Evolutionary conservation across 2,888 invertebrate genomes (phyloP), one percentile per base, ranked within the genome.

Genomic region (Pollenia amentaria): DNA sequence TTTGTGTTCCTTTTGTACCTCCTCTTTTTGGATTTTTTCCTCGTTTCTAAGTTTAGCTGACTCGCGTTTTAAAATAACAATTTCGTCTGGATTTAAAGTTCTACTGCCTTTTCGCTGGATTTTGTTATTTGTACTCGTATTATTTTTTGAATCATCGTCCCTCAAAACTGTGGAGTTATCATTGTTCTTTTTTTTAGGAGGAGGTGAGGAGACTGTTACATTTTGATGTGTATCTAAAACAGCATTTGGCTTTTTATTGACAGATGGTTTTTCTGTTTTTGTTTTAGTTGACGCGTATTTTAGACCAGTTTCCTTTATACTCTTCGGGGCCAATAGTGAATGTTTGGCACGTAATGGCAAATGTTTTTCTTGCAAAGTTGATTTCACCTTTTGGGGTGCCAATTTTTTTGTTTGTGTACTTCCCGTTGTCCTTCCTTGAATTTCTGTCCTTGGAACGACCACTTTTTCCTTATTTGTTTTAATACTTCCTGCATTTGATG

Each of bases 191-290:
- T 92, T 91, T 87, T 90, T 90, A 16, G 91, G 88, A 12, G 93
- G 93, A 53, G 93, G 93, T 38, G 93, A 93, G 2, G 90, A 88
- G 10, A 93, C 92, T 0, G 93, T 93, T 21, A 93, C 93, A 89
- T 92, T 93, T 46, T 93, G 93, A 70, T 91, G 91, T n/a, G 91
- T 91, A 84, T 91, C 92, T 89, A 93, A 89, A 44, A 93, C 93
- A 3, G 90, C 89, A 90, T 93, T 93, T 16, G 90, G 89, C 65
- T 92, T 92, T n/a, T 88, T 82, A 0, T 46, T 11, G 4, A 67
- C 57, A 21, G 67, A 16, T 10, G 69, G 79, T 14, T 51, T 69
- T 3, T 9, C 79, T 10, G 62, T 7, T 8, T 64, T 76, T n/a
- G 75, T 11, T 3, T 65, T 73, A n/a, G 72, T 42, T 88, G 46